Percentiles rank a stretch among this genome's conserved stretches.
Evolutionary conservation across 2,888 invertebrate genomes (phyloP).

Genomic region (Eupeodes latifasciatus): DNA sequence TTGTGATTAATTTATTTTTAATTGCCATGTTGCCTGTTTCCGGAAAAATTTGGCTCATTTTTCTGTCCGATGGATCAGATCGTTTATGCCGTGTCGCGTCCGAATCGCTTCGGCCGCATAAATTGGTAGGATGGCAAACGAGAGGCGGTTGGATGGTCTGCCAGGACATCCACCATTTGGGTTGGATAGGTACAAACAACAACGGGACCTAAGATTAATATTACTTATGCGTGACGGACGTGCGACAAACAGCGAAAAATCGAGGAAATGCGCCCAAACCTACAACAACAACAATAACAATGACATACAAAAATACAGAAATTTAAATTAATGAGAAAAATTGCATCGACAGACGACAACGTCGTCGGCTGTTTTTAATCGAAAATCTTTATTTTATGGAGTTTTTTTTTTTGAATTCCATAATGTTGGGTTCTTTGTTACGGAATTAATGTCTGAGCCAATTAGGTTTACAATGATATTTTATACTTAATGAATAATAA

Average conservation of each 20-base stretch:
- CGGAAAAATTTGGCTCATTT: conserved; percentile 28
- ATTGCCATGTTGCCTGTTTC: conserved; percentile 64
- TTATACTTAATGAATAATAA: conserved; percentile 58
- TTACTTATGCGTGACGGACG: conserved; percentile 69
- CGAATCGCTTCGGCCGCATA: not conserved
- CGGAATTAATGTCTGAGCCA: conserved; percentile 61
- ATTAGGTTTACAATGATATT: conserved; percentile 45
- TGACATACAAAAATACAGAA: not conserved
- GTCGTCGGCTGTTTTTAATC: conserved; percentile 54
- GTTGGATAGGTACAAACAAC: not conserved
- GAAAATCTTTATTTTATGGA: not conserved
- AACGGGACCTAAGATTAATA: conserved; percentile 55
- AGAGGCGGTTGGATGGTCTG: too few species aligned
- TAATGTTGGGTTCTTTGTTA: conserved; percentile 14
- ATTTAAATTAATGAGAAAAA: conserved; percentile 54
- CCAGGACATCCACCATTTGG: too few species aligned
- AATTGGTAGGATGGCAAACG: conserved; percentile 7
- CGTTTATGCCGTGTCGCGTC: conserved; percentile 27
- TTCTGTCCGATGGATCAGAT: conserved; percentile 10
- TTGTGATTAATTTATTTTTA: conserved; percentile 75
- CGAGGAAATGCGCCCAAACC: not conserved
- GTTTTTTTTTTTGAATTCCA: not conserved
- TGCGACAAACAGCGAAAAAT: conserved; percentile 64
- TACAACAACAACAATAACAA: conserved; percentile 5
- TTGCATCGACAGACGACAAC: conserved; percentile 41